Evolutionary conservation across 2,888 invertebrate genomes (phyloP).

Genomic region (Diarsia rubi): DNA sequence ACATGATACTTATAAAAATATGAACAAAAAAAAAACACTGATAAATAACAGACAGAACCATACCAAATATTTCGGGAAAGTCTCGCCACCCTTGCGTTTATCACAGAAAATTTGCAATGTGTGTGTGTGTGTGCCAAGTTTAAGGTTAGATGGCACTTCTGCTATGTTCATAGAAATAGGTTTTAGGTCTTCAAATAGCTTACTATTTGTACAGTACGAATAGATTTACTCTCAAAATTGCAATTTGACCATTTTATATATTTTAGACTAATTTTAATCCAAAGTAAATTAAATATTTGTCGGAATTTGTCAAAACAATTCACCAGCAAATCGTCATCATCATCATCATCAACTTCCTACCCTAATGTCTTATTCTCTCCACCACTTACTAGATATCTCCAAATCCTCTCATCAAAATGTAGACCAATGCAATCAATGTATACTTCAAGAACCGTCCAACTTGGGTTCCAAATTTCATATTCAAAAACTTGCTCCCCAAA

Average conservation of each 20-base stretch:
- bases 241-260: background rate
- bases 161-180: conserved; percentile 11
- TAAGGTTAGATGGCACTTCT: conserved; percentile 28
- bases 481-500: conserved; percentile 18
- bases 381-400: background rate
- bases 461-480: conserved; percentile 9
- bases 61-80: no score
- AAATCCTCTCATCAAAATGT: background rate
- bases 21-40: no score
- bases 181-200: conserved; percentile 4
- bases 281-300: background rate
- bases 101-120: no score
- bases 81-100: no score
- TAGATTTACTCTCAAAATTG: background rate
- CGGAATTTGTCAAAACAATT: background rate
- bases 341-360: no score
- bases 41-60: no score
- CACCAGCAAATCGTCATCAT: no score
- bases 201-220: background rate
- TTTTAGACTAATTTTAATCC: background rate
- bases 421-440: conserved; percentile 7
- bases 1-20: no score
- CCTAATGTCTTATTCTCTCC: background rate
- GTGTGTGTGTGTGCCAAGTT: no score
- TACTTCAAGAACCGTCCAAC: background rate